Evolutionary conservation across 2,888 invertebrate genomes (phyloP), one percentile per base, ranked within the genome.

Genomic region (Cheiracanthium punctorium): DNA sequence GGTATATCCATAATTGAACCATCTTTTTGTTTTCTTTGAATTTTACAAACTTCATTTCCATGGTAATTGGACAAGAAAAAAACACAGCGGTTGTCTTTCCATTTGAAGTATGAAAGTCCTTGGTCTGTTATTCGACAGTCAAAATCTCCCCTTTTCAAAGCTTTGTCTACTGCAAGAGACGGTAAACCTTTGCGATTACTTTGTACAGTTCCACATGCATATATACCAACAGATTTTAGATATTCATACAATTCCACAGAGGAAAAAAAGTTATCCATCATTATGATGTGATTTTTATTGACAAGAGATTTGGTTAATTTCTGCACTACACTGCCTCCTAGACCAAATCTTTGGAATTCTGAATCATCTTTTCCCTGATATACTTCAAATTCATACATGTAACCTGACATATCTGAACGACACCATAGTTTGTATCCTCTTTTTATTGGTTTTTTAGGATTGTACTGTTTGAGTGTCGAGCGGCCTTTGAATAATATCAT

Each of bases 1-100:
- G 58, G 28, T 28, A 80, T 41, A 64, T 70, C 33, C 28, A 58
- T 58, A 24, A 24, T 80, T n/a, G 37, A 29, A 37, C 71, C 71
- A 71, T 80, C 79, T 71, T 71, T 80, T 33, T 71, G 58, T 29
- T 20, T 80, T 70, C 76, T 67, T 67, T 37, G 28, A 41, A 76
- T 30, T n/a, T n/a, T 65, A 30, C 37, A 71, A 32, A n/a, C 20
- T 71, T 71, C 71, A 80, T 17, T 80, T 71, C 67, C 67, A 67
- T 67, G 67, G n/a, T 30, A 67, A 67, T 67, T 67, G 4, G 30
- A 67, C 32, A 67, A 64, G 29, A 79, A 71, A 58, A 37, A 80
- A 33, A 80, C 79, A 80, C 30, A 37, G 12, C 71, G 33, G 30
- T 80, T 80, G 41, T 80, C 58, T 72, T 71, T 80, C 79, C 79